Evolutionary conservation across 2,113 vertebrate genomes (phyloP), one percentile per base, ranked within the genome.

Genomic region (Xiphias gladius): DNA sequence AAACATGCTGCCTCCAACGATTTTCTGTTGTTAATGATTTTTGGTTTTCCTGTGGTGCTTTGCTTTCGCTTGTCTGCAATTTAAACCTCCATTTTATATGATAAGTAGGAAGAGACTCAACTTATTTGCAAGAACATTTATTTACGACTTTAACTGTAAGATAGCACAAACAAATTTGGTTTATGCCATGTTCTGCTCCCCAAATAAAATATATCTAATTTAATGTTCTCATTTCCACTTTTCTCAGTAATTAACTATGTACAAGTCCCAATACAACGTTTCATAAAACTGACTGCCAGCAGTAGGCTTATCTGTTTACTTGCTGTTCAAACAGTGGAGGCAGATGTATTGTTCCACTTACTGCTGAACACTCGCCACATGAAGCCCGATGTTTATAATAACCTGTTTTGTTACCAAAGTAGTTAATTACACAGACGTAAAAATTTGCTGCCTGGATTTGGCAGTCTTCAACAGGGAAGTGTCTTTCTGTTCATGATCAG

Each of bases 401-500:
- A 85, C 26, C 54, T 80, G 69, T 58, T 89, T 55, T 86, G 77
- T 75, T 82, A 73, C 85, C 70, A 85, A 70, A 73, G 67, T 19
- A 73, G 57, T 70, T 86, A 62, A 88, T 92, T 90, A 73, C 65
- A 39, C 19, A 26, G 69, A 73, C 30, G 3, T 86, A 74, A 79
- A 78, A 80, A 72, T 54, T 28, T 58, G 17, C 68, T 67, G 69
- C 80, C 63, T 82, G 65, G 62, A 80, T 80, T 80, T 41, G 65
- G 61, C 28, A 5, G 10, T 17, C 57, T 70, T 80, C 81, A 88
- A 87, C 93, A 89, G 89, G 88, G 91, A 90, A 88, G 80, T 86
- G 76, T 80, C 89, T 88, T 86, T 82, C 73, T 92, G 84, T 90
- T 83, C 87, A 83, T 89, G 83, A 92, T 89, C 80, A 63, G 82